phyloP scores from a whole-genome alignment of 2,797 vertebrate genomes.

The Erethizon dorsatum region DNA sequence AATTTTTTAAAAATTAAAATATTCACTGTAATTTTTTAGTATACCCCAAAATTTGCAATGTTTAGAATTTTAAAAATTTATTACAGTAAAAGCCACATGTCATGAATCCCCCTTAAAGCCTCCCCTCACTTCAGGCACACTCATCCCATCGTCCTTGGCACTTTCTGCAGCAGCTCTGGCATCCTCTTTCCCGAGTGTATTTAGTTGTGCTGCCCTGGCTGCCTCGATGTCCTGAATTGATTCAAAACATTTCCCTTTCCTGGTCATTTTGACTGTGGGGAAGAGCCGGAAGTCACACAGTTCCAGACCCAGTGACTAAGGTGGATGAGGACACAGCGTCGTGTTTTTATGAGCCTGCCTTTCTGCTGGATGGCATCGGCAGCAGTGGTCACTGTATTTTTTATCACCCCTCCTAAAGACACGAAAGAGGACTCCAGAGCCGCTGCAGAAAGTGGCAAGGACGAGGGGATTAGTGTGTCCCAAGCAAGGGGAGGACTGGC shows the following conservation, averaged over 20 bases:
- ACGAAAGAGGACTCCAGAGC: not conserved
- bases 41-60: not conserved
- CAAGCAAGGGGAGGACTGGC: not conserved
- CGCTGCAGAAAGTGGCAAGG: not conserved
- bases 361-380: not conserved
- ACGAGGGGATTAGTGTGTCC: not conserved
- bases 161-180: not conserved
- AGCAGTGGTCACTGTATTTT: not conserved
- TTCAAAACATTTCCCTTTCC: not conserved
- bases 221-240: not conserved
- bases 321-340: not conserved
- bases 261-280: not conserved
- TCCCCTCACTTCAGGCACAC: not conserved
- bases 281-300: not conserved
- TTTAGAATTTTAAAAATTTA: not conserved
- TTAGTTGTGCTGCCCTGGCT: not conserved
- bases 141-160: rapidly evolving
- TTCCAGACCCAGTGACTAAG: too few relatives aligned
- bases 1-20: not conserved
- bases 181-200: not conserved
- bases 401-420: not conserved
- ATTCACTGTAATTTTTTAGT: not conserved
- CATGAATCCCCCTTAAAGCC: not conserved
- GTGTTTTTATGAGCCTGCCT: not conserved
- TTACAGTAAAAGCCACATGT: not conserved